A percentile compares a stretch with the other conserved stretches of the same genome.
Conservation (phyloP, 2,113 vertebrate genomes). For the Chloebia gouldiae region DNA sequence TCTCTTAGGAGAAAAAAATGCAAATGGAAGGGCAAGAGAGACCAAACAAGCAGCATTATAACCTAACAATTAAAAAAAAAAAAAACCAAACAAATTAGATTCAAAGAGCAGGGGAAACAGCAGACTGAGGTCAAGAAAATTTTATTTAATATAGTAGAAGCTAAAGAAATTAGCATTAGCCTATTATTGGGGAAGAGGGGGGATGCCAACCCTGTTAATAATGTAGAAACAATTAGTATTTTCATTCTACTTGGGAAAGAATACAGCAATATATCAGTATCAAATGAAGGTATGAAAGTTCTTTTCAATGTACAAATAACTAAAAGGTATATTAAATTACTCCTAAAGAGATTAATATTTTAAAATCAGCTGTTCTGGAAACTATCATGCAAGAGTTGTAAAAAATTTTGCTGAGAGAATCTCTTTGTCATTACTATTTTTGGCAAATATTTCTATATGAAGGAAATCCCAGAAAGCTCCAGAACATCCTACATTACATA, state of each 20-base stretch:
- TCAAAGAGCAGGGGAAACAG: not conserved
- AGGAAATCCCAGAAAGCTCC: not conserved
- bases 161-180: not conserved
- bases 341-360: not conserved
- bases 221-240: not conserved
- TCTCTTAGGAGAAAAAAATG: not conserved
- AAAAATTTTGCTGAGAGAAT: not conserved
- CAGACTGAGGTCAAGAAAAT: not conserved
- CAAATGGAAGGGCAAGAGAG: not conserved
- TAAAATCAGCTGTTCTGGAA: not conserved
- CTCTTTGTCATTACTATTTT: not conserved
- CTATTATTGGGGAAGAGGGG: not conserved
- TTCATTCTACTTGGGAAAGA: not conserved
- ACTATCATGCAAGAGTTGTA: not conserved
- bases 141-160: not conserved
- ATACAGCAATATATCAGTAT: not conserved
- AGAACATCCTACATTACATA: not conserved
- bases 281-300: not conserved
- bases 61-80: not conserved
- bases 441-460: not conserved
- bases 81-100: not conserved
- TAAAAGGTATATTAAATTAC: not conserved
- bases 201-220: not conserved
- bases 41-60: not conserved
- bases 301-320: conserved; percentile 5